Conservation (phyloP, 2,888 invertebrate genomes). For the Schrankia costaestrigalis region DNA sequence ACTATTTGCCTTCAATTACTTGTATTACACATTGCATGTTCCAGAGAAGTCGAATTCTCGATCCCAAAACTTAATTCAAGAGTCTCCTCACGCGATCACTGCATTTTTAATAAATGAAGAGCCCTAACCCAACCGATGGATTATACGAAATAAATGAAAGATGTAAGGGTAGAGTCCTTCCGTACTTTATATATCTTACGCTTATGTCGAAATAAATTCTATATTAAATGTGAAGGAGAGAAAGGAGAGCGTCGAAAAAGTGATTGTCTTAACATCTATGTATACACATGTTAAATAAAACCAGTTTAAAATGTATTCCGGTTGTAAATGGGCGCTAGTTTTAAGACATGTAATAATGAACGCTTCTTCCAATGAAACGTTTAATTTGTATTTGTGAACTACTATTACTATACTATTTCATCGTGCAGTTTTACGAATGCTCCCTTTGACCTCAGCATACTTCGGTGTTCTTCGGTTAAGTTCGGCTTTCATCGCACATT, state of each 20-base stretch:
- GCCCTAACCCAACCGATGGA: too few species aligned
- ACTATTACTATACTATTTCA: too few species aligned
- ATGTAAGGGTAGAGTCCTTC: too few species aligned
- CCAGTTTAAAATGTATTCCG: conserved; percentile 36
- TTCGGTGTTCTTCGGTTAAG: too few species aligned
- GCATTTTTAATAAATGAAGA: background rate
- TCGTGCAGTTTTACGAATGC: too few species aligned
- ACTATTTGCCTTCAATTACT: too few species aligned
- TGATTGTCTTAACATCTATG: conserved; percentile 23
- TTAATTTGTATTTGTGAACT: conserved; percentile 10
- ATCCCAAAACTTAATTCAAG: too few species aligned
- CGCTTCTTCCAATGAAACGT: conserved; percentile 9
- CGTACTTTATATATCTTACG: too few species aligned
- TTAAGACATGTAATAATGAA: conserved; percentile 11
- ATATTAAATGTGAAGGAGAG: conserved; percentile 19
- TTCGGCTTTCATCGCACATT: too few species aligned
- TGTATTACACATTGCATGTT: too few species aligned
- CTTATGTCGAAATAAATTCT: conserved; percentile 6
- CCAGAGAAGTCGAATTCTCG: too few species aligned
- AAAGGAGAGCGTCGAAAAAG: conserved; percentile 32
- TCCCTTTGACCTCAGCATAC: too few species aligned
- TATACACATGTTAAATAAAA: conserved; percentile 25
- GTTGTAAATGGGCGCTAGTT: conserved; percentile 25
- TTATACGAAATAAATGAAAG: background rate
- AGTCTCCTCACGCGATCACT: background rate